Evolutionary conservation across 37 sponge, comb jelly and placozoan species (phyloP).

Genomic region (Beroe forskalii): DNA sequence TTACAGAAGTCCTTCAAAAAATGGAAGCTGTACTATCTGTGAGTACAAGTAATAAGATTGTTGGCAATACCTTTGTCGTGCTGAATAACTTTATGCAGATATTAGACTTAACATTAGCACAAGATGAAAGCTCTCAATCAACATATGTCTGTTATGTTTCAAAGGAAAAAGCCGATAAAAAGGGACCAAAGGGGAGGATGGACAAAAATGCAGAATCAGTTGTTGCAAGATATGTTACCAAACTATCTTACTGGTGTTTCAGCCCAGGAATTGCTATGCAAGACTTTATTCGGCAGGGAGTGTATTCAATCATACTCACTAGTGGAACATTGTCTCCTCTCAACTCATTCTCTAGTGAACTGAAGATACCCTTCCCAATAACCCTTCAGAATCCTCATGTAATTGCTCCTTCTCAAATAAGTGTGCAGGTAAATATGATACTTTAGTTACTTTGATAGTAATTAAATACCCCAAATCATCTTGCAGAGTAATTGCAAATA

Average conservation of each 20-base stretch:
- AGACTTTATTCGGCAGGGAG: slow-evolving; percentile 76
- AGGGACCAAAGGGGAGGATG: not conserved
- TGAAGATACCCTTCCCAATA: slow-evolving; percentile 81
- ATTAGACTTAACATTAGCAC: not conserved
- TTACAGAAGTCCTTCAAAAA: slow-evolving; percentile 8
- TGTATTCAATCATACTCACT: slow-evolving; percentile 87
- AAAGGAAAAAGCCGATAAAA: not conserved
- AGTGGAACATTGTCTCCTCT: slow-evolving; percentile 97
- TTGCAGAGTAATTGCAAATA: too few species aligned
- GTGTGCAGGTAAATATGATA: slow-evolving; percentile 72
- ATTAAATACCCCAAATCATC: too few species aligned
- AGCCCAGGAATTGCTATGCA: slow-evolving; percentile 90
- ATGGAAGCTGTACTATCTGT: slow-evolving; percentile 44
- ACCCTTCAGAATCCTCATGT: slow-evolving; percentile 89
- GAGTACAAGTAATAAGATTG: slow-evolving; percentile 2
- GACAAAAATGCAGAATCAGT: slow-evolving; percentile 22
- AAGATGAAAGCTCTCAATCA: not conserved
- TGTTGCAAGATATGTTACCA: not conserved
- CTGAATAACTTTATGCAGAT: slow-evolving; percentile 59
- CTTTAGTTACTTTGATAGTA: not conserved
- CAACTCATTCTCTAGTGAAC: slow-evolving; percentile 83
- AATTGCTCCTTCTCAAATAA: slow-evolving; percentile 76
- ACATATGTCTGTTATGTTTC: slow-evolving; percentile 53
- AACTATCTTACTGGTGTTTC: slow-evolving; percentile 91
- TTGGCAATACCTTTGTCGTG: slow-evolving; percentile 27